A percentile compares a stretch with the other conserved stretches of the same genome.
Evolutionary conservation across 1,140 invertebrate species (phyloP).

Genomic region (Trichoplusia ni): DNA sequence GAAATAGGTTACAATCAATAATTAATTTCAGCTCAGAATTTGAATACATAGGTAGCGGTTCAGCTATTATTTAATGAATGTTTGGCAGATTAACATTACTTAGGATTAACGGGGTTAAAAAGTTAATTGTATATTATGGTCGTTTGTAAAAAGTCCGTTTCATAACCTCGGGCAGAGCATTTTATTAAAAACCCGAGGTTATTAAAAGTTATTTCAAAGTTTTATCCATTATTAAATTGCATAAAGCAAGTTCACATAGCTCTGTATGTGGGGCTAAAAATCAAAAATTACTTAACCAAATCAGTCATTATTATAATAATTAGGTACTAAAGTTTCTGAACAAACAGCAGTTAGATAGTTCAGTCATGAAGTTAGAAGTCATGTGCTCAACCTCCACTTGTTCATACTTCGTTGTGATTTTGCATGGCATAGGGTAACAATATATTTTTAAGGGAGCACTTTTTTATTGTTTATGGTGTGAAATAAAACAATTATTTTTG

Average conservation of each 20-base stretch:
- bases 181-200: slow-evolving; percentile 12
- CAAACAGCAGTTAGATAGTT: slow-evolving; percentile 6
- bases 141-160: not conserved
- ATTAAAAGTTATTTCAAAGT: slow-evolving; percentile 5
- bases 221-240: slow-evolving; percentile 21
- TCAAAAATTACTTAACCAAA: slow-evolving; percentile 60
- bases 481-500: slow-evolving; percentile 11
- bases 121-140: not conserved
- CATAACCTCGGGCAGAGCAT: not conserved
- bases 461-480: not conserved
- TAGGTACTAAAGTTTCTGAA: slow-evolving; percentile 32
- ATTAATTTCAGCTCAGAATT: no score
- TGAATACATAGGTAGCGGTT: no score
- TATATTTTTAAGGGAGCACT: not conserved
- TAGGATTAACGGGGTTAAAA: no score
- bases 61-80: no score
- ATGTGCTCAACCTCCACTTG: slow-evolving; percentile 6
- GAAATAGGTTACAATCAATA: no score
- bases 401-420: slow-evolving; percentile 5
- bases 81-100: no score
- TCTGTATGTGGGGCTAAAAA: slow-evolving; percentile 12
- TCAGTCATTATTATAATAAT: slow-evolving; percentile 59
- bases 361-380: not conserved
- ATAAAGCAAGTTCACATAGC: slow-evolving; percentile 21
- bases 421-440: slow-evolving; percentile 3